Evolutionary conservation across 2,797 vertebrate species (phyloP).

Genomic region (Prionace glauca): DNA sequence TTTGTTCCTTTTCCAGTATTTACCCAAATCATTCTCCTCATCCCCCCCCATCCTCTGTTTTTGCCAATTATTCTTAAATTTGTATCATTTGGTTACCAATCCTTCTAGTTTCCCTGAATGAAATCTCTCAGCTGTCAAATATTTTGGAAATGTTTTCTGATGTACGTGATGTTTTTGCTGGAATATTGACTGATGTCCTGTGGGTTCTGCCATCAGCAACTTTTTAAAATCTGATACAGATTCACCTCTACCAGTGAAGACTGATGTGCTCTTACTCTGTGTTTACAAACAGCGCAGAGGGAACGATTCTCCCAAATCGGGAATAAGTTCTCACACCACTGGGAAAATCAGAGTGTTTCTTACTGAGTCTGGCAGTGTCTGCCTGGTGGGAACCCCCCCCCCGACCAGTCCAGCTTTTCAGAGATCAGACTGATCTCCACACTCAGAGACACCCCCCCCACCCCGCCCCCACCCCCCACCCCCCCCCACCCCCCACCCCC

Average conservation of each 20-base stretch:
- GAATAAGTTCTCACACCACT: no score
- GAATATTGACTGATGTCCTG: background rate
- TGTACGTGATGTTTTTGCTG: background rate
- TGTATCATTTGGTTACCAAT: background rate
- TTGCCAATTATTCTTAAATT: background rate
- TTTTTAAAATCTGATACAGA: background rate
- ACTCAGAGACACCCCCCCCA: no score
- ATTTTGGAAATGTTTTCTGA: background rate
- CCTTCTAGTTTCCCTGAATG: background rate
- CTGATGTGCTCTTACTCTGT: background rate
- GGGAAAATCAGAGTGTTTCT: no score
- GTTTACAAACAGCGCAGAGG: background rate
- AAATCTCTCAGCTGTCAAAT: background rate
- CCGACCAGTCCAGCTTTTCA: no score
- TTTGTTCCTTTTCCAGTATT: background rate
- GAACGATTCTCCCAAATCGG: background rate
- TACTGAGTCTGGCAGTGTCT: no score
- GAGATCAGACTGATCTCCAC: no score
- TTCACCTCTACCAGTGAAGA: background rate
- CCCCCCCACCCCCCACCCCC: no score
- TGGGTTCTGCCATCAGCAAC: no score
- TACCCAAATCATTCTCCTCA: background rate
- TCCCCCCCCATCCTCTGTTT: no score
- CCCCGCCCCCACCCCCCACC: no score
- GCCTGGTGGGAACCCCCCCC: no score